Evolutionary conservation across 2,113 vertebrate species (phyloP), one percentile per base, ranked within the genome.

Genomic region (Isurus oxyrinchus): DNA sequence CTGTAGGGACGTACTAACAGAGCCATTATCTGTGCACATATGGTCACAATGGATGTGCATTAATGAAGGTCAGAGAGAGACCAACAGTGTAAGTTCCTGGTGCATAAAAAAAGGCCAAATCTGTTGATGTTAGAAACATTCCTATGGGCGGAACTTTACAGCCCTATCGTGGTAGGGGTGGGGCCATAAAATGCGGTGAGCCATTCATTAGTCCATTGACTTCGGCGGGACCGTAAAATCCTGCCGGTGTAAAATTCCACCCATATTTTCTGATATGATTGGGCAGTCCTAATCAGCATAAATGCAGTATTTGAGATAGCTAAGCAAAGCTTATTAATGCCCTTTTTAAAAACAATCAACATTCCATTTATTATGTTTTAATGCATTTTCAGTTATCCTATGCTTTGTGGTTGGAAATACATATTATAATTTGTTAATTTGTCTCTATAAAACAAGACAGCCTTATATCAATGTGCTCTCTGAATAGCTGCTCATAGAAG

Each of bases 1-100:
- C 81, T 96, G 96, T 53, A 35, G 96, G 57, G 79, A 76, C 59
- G 91, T 61, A 96, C 91, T 72, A 79, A 88, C 79, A 90, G 96
- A 96, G 55, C 76, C 87, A 84, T 96, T 95, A 96, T 86, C 44
- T 72, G 44, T 67, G 44, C 66, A 72, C 67, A 44, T 94, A 55
- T 72, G 67, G 94, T 76, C 94, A 76, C 44, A 72, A 35, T 55
- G 49, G 10, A 55, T 40, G 7, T 76, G 25, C 44, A 76, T 55
- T 55, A 72, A 72, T 95, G 94, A 95, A 72, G 66, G 66, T 55
- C 40, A 35, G 40, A 72, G 7, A 95, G 66, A 95, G 31, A 55
- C 66, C 49, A 95, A 72, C 8, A 55, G 25, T 53, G 44, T 49
- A 76, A 67, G 49, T 35, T 55, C 63, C 44, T 35, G 21, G 35